Evolutionary conservation across 2,797 vertebrate species (phyloP).

Genomic region (Falco cherrug): DNA sequence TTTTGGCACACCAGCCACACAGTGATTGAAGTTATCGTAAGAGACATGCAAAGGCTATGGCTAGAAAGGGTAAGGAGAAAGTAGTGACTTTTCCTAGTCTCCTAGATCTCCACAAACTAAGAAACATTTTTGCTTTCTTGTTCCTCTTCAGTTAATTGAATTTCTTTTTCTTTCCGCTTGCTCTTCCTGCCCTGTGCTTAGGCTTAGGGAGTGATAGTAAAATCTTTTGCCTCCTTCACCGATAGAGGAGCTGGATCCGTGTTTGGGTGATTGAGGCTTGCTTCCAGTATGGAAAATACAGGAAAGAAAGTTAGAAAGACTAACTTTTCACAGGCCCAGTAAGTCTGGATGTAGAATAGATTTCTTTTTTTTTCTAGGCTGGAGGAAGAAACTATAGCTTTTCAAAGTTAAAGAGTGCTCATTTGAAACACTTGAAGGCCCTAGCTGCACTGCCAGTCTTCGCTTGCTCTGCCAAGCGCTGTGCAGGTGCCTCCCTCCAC

Average conservation of each 20-base stretch:
- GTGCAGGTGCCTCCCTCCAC: accelerated
- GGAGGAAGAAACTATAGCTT: neutral
- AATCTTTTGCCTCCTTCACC: neutral
- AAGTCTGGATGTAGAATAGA: neutral
- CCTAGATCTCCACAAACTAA: neutral
- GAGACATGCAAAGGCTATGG: neutral
- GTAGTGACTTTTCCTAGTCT: neutral
- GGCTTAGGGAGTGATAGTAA: neutral
- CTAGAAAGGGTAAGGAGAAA: neutral
- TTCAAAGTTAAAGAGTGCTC: neutral
- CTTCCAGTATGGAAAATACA: neutral
- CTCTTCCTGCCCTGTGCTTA: neutral
- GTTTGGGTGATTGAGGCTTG: neutral
- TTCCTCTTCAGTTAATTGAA: neutral
- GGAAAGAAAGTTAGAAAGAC: neutral
- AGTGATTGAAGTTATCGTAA: neutral
- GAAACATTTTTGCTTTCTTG: neutral
- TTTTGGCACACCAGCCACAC: neutral
- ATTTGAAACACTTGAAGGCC: neutral
- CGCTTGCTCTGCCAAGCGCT: neutral
- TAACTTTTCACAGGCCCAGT: neutral
- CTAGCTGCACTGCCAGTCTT: neutral
- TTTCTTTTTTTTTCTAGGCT: neutral
- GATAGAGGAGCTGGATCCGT: neutral
- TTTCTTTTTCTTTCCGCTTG: neutral